Evolutionary conservation across 2,113 vertebrate genomes (phyloP), one percentile per base, ranked within the genome.

Genomic region (Nematolebias whitei): DNA sequence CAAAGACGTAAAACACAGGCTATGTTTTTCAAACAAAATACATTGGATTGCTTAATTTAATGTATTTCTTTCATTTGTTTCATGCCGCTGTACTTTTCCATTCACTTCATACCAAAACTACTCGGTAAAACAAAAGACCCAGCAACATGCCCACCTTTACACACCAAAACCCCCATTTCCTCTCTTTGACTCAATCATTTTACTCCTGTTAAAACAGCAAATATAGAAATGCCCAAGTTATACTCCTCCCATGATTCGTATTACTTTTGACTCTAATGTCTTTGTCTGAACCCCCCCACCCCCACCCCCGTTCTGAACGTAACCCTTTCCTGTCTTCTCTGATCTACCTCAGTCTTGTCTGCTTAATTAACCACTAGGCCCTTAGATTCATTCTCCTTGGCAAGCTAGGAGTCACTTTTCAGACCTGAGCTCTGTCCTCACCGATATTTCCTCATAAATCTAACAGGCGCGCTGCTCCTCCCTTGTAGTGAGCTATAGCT

Each of bases 361-460:
- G 63, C 68, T 65, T 80, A 80, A 88, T 90, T 87, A 88, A 81
- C 73, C 70, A 45, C 43, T 65, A 32, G 65, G 12, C 61, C 53
- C 60, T 58, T 29, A 2, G 32, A 52, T 61, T 65, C 69, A 68
- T 54, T 64, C 59, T 65, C 75, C 68, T 63, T 41, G 56, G 74
- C 52, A 53, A 68, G 57, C 75, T 56, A 56, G 19, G 68, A 74
- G 67, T 85, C 79, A 63, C 76, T 68, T 70, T 63, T 60, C 63
- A 74, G 71, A 75, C 75, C 66, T 24, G 53, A 56, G 64, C 71
- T 54, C 81, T 53, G 71, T 84, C 73, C 72, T 71, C 58, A 1
- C 52, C 10, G 29, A 74, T 80, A 79, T 81, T 80, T 76, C 68
- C 71, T 80, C 79, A 76, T 88, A 87, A 90, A 88, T 89, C 84